Evolutionary conservation across 53 echinoderm and acorn worm genomes (phyloP), one percentile per base, ranked within the genome.

Genomic region (Apostichopus leukothele): DNA sequence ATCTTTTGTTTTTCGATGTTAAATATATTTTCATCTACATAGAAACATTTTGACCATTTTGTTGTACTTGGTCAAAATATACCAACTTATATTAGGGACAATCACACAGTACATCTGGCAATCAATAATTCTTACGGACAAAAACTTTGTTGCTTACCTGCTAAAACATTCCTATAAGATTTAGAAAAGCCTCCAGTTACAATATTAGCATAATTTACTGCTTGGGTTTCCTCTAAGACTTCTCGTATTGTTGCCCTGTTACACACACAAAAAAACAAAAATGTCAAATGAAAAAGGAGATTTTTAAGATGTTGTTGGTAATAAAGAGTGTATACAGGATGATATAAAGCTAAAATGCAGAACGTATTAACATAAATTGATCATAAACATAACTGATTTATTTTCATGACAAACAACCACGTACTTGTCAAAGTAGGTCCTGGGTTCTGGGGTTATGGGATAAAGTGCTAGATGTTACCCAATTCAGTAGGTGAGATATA

Each of bases 181-280:
- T 90, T 93, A 10, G 95, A 95, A 80, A 91, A 90, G 12, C 95
- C 95, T 52, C 91, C 91, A 4, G 91, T 53, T 10, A 89, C 63
- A n/a, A 93, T 74, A 60, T 76, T 93, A 18, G 76, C 90, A 80
- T 93, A 93, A 75, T 95, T 95, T 5, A 78, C 71, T 27, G 91
- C 91, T 73, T 78, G 76, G 25, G 84, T 78, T 27, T 88, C 76
- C 83, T 55, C 73, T 13, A 95, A 81, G 53, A 91, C 91, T 18
- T 90, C 89, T 8, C 84, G 88, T 27, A 94, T 91, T 8, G 86
- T 76, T 76, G 74, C 83, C n/a, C 94, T 94, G 92, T 71, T n/a
- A 18, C 6, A 19, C 11, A 8, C 13, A 51, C 79, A 66, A 6
- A 79, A 12, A 53, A 19, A 61, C 53, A 57, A 83, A 11, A 16